These are phyloP conservation scores for Drosophila rufa DNA, from an alignment of 1,140 invertebrate genomes.

Conservation along the genomic window DNA sequence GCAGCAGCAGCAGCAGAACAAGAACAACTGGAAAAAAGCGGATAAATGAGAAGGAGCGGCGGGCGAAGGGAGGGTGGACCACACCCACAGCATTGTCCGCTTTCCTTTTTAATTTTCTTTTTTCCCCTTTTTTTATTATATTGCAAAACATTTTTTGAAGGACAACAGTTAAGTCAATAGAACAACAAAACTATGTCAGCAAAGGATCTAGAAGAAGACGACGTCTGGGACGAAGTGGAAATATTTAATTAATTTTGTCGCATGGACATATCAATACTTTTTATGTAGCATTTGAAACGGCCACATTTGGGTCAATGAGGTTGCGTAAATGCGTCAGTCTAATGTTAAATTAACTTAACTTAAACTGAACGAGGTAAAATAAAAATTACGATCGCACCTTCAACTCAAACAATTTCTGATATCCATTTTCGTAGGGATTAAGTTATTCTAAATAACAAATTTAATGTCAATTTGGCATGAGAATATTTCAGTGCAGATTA, in stretches of 20 bases:
- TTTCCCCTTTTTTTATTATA: constrained; percentile 28
- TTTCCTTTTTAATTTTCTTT: constrained; percentile 51
- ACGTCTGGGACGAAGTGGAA: constrained; percentile 2
- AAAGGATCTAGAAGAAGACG: constrained; percentile 1
- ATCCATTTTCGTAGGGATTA: too few relatives aligned
- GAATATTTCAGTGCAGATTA: not conserved
- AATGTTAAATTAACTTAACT: too few relatives aligned
- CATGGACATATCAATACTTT: constrained; percentile 27
- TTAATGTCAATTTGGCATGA: too few relatives aligned
- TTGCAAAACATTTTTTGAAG: constrained; percentile 59
- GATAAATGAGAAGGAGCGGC: constrained; percentile 11
- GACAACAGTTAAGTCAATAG: constrained; percentile 50
- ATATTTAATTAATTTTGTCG: constrained; percentile 54
- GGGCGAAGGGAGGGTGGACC: constrained; percentile 11
- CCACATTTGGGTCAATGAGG: too few relatives aligned
- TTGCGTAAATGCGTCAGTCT: too few relatives aligned
- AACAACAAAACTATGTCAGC: constrained; percentile 36
- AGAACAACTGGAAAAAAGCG: constrained; percentile 16
- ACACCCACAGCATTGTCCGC: constrained; percentile 42
- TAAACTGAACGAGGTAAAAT: too few relatives aligned
- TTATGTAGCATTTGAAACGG: too few relatives aligned
- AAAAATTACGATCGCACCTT: too few relatives aligned
- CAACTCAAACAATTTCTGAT: too few relatives aligned
- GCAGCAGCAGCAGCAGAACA: constrained; percentile 15
- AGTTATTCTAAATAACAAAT: too few relatives aligned